Evolutionary conservation across 1,140 invertebrate genomes (phyloP).

Genomic region (Rhysida immarginata): DNA sequence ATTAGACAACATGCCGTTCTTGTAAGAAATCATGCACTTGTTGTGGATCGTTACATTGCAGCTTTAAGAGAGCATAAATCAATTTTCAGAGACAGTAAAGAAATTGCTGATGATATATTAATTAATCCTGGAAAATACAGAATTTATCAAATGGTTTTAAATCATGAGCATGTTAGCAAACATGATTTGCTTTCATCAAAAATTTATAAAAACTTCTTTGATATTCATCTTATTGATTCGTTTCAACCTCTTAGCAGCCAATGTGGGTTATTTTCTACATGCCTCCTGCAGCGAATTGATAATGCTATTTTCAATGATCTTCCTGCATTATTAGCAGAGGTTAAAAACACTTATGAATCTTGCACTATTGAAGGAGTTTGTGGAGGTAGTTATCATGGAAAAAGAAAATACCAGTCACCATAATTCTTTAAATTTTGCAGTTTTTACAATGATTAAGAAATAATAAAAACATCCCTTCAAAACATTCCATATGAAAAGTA

Average conservation of each 20-base stretch:
- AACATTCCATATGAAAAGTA: too few species aligned
- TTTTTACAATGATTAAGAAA: too few species aligned
- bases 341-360: not conserved
- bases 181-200: slow-evolving; percentile 86
- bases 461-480: too few species aligned
- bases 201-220: slow-evolving; percentile 81
- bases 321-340: slow-evolving; percentile 35
- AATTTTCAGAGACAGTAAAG: slow-evolving; percentile 77
- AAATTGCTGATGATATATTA: slow-evolving; percentile 38
- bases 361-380: not conserved
- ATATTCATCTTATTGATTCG: slow-evolving; percentile 68
- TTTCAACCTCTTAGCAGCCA: slow-evolving; percentile 74
- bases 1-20: slow-evolving; percentile 84
- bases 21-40: slow-evolving; percentile 87
- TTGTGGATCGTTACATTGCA: slow-evolving; percentile 86
- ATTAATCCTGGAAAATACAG: slow-evolving; percentile 88
- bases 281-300: slow-evolving; percentile 83
- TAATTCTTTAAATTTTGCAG: too few species aligned
- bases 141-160: slow-evolving; percentile 81
- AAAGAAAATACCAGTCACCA: not conserved
- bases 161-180: slow-evolving; percentile 76
- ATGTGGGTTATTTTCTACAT: slow-evolving; percentile 83
- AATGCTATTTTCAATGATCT: slow-evolving; percentile 80
- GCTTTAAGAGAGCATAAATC: slow-evolving; percentile 88
- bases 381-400: not conserved